Conservation (phyloP, 2,888 invertebrate genomes). For the Drosophila tanythrix region DNA sequence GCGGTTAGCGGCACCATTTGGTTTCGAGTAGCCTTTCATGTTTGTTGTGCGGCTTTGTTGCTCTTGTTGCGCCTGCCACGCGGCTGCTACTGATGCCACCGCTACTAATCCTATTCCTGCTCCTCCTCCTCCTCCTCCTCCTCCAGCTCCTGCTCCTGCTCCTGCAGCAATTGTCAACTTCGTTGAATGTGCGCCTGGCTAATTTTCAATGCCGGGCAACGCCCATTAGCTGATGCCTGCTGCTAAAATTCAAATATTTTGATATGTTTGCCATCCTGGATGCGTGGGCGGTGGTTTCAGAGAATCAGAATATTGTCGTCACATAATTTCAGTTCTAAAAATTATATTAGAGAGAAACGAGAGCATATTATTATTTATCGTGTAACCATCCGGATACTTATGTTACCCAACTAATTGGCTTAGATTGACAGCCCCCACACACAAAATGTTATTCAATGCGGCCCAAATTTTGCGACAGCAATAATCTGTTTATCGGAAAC, state of each 20-base stretch:
- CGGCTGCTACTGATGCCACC: slow-evolving; percentile 2
- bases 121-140: not conserved
- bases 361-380: slow-evolving; percentile 24
- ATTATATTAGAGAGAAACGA: slow-evolving; percentile 22
- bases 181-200: slow-evolving; percentile 35
- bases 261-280: slow-evolving; percentile 70
- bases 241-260: slow-evolving; percentile 70
- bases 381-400: slow-evolving; percentile 9
- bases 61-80: slow-evolving; percentile 9
- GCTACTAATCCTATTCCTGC: slow-evolving; percentile 1
- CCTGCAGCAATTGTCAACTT: slow-evolving; percentile 10
- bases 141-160: not conserved
- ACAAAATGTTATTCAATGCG: slow-evolving; percentile 32
- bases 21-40: slow-evolving; percentile 72
- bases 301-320: slow-evolving; percentile 12
- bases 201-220: slow-evolving; percentile 57
- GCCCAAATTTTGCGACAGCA: not conserved
- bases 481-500: not conserved
- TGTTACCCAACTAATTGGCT: slow-evolving; percentile 43
- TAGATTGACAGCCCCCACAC: slow-evolving; percentile 3
- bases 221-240: slow-evolving; percentile 45
- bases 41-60: slow-evolving; percentile 48
- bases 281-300: slow-evolving; percentile 20
- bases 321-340: slow-evolving; percentile 55
- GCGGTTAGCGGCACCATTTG: slow-evolving; percentile 69